phyloP scores from a whole-genome alignment of 1,140 invertebrate genomes.

The Zeugodacus cucurbitae region DNA sequence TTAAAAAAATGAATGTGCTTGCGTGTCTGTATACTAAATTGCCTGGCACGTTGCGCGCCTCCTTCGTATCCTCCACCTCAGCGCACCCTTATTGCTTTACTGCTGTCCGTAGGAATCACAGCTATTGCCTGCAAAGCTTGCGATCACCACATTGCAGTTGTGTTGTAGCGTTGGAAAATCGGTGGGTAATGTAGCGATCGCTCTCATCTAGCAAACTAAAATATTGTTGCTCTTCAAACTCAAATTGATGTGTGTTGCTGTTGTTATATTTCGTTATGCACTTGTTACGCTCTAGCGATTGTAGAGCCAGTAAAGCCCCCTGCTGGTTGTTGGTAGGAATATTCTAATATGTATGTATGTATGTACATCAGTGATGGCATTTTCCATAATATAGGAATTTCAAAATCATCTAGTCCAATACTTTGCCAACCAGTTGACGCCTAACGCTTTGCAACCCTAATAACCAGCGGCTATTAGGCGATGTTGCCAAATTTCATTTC shows the following conservation, averaged over 20 bases:
- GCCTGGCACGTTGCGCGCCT: neutral
- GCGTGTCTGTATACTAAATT: neutral
- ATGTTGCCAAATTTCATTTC: neutral
- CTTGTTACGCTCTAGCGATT: conserved; percentile 17
- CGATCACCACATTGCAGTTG: neutral
- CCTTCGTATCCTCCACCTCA: neutral
- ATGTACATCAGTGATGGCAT: neutral
- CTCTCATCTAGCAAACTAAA: neutral
- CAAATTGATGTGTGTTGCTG: neutral
- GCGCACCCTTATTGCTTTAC: neutral
- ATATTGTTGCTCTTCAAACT: neutral
- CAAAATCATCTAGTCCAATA: neutral
- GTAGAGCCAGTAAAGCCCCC: neutral
- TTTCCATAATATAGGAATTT: neutral
- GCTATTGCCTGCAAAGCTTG: neutral
- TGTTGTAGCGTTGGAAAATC: neutral
- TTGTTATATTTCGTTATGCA: neutral
- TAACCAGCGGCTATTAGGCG: neutral
- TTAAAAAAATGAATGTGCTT: neutral
- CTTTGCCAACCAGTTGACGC: neutral
- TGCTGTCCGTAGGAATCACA: neutral
- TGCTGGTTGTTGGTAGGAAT: neutral
- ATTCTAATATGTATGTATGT: neutral
- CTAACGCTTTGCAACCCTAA: neutral
- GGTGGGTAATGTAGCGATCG: neutral